Conservation (phyloP, 2,113 vertebrate genomes). For the Xenotilapia flavipinnis region DNA sequence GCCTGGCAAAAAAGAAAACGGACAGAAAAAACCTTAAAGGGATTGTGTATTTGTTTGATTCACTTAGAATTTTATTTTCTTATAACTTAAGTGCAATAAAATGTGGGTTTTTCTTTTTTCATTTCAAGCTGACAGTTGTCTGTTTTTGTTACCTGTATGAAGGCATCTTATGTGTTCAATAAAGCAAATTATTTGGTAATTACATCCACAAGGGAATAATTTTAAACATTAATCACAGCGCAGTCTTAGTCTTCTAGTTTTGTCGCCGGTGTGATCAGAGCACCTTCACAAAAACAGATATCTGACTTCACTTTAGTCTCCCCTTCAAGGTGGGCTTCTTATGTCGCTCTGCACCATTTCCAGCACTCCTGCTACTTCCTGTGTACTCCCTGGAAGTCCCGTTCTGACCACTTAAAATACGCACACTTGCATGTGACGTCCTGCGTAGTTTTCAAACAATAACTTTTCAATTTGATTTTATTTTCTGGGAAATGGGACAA, state of each 20-base stretch:
- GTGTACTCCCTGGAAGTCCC: neutral
- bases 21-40: constrained; percentile 97
- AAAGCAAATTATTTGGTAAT: constrained; percentile 65
- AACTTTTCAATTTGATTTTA: neutral
- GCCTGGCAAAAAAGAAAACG: constrained; percentile 87
- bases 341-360: neutral
- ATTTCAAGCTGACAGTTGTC: constrained; percentile 89
- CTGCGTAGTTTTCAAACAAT: neutral
- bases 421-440: neutral
- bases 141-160: constrained; percentile 75
- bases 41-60: constrained; percentile 99
- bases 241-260: neutral
- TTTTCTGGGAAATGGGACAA: neutral
- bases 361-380: neutral
- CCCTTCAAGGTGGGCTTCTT: neutral
- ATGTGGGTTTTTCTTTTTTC: constrained; percentile 95
- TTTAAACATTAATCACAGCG: neutral
- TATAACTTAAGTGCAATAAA: constrained; percentile 99
- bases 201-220: constrained; percentile 20
- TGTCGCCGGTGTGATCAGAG: neutral
- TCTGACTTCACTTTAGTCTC: neutral
- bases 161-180: constrained; percentile 71
- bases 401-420: neutral
- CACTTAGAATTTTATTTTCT: constrained; percentile 99
- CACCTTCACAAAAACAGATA: neutral